Conservation (phyloP, 2,113 vertebrate species). For the Silurus meridionalis region DNA sequence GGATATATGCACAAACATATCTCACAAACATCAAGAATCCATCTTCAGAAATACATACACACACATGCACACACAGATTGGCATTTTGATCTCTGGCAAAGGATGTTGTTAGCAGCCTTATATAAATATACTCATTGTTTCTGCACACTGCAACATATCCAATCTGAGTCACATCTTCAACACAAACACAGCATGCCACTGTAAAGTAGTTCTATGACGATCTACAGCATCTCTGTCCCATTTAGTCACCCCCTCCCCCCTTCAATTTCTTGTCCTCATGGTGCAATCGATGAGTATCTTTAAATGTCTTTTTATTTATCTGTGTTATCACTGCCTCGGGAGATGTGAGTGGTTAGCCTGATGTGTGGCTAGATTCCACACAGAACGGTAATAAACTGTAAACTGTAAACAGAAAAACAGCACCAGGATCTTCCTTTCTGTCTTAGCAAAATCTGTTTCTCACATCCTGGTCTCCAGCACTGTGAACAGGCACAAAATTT, state of each 20-base stretch:
- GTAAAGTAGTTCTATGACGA: background rate
- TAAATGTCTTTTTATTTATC: background rate
- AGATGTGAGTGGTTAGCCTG: background rate
- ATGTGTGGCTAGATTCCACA: background rate
- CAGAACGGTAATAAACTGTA: background rate
- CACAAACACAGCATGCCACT: background rate
- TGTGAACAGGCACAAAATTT: background rate
- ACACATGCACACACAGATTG: constrained; percentile 1
- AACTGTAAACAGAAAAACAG: constrained; percentile 1
- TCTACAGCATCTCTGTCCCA: background rate
- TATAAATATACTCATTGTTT: background rate
- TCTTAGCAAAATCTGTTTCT: background rate
- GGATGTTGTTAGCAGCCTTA: background rate
- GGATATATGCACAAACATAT: background rate
- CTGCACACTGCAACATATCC: constrained; percentile 7
- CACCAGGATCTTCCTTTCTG: background rate
- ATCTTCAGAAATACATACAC: constrained; percentile 9
- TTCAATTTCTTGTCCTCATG: background rate
- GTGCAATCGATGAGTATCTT: constrained; percentile 21
- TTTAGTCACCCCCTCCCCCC: background rate
- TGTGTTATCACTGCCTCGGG: background rate
- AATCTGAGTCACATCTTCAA: constrained; percentile 7
- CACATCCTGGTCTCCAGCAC: background rate
- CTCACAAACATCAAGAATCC: constrained; percentile 15
- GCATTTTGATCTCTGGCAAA: background rate